phyloP scores from a whole-genome alignment of 2,888 invertebrate species.

The Aphidoletes aphidimyza region DNA sequence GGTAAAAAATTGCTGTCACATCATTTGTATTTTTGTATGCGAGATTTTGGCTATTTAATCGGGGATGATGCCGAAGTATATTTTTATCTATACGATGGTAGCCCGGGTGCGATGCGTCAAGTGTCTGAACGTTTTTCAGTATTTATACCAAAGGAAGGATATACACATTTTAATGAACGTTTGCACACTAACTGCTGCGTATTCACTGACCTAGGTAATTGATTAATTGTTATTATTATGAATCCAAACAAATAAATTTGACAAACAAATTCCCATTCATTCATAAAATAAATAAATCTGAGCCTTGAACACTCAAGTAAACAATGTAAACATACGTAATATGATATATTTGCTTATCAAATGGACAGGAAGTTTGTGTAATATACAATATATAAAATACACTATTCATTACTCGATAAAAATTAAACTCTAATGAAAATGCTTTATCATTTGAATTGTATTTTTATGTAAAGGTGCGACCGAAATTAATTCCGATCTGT shows the following conservation, averaged over 20 bases:
- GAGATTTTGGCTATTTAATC: constrained; percentile 88
- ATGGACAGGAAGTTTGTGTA: no score
- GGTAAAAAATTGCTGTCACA: constrained; percentile 71
- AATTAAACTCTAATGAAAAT: no score
- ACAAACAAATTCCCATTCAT: no score
- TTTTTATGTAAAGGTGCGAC: constrained; percentile 72
- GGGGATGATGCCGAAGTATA: constrained; percentile 91
- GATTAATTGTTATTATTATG: constrained; percentile 54
- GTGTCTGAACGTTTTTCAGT: constrained; percentile 91
- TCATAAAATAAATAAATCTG: no score
- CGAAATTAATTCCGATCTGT: constrained; percentile 86
- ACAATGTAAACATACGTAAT: no score
- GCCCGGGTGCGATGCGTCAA: constrained; percentile 76
- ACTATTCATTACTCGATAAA: neutral
- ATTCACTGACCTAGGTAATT: constrained; percentile 77
- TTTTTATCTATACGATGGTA: constrained; percentile 83
- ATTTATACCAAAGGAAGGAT: constrained; percentile 88
- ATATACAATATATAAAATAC: no score
- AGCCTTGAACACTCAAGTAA: no score
- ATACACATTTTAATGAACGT: constrained; percentile 88
- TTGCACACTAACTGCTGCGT: constrained; percentile 88
- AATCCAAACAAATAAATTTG: no score
- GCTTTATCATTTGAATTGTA: neutral
- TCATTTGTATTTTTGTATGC: constrained; percentile 87
- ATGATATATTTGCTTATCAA: no score